Evolutionary conservation across 2,888 invertebrate genomes (phyloP).

Genomic region (Zaprionus bogoriensis): DNA sequence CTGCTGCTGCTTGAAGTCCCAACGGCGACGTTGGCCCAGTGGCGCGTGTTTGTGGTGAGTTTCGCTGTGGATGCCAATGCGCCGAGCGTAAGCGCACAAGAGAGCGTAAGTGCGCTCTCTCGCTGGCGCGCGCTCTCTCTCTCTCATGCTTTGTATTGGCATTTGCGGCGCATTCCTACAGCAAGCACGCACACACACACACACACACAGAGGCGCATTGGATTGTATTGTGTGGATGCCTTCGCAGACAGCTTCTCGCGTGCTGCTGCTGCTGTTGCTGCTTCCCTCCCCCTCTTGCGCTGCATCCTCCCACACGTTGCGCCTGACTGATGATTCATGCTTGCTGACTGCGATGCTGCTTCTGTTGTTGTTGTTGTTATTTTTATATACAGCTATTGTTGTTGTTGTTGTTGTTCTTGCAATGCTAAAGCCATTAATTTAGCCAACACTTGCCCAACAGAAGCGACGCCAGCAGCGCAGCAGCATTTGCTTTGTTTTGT

Average conservation of each 20-base stretch:
- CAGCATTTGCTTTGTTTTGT: constrained; percentile 21
- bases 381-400: constrained; percentile 16
- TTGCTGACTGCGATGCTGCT: constrained; percentile 31
- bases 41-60: constrained; percentile 55
- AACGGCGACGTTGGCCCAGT: constrained; percentile 43
- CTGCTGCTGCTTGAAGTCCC: constrained; percentile 14
- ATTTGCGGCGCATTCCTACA: constrained; percentile 50
- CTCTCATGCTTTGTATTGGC: constrained; percentile 48
- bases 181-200: constrained; percentile 10
- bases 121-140: not conserved
- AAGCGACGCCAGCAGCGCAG: constrained; percentile 3
- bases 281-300: constrained; percentile 19
- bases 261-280: not conserved
- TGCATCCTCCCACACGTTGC: not conserved
- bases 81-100: constrained; percentile 26
- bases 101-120: not conserved
- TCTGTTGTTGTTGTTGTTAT: not conserved
- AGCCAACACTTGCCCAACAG: constrained; percentile 42
- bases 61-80: constrained; percentile 50
- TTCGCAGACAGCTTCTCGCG: constrained; percentile 50
- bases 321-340: constrained; percentile 65
- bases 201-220: constrained; percentile 6
- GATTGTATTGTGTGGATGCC: constrained; percentile 47
- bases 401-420: constrained; percentile 29
- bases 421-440: constrained; percentile 56